Evolutionary conservation across 2,113 vertebrate genomes (phyloP).

Genomic region (Illadopsis cleaveri): DNA sequence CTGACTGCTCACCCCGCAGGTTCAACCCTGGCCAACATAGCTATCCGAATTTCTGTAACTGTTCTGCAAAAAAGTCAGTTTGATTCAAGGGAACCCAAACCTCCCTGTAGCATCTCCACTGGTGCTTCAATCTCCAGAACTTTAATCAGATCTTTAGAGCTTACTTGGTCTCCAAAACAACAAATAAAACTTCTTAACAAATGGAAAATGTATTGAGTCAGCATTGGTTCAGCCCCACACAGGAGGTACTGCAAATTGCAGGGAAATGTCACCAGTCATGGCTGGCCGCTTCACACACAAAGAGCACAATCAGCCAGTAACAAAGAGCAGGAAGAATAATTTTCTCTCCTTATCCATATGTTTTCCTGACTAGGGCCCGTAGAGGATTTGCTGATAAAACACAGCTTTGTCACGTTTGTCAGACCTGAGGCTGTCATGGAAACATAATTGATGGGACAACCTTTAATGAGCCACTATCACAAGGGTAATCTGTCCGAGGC

Average conservation of each 20-base stretch:
- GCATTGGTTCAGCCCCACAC: background rate
- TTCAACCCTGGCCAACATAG: background rate
- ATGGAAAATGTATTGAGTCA: background rate
- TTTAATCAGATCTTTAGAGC: background rate
- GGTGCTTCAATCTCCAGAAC: background rate
- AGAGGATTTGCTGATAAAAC: slow-evolving; percentile 28
- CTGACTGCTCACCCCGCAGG: background rate
- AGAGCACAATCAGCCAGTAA: background rate
- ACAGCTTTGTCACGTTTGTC: slow-evolving; percentile 1
- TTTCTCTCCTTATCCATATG: slow-evolving; percentile 17
- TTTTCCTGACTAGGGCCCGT: background rate
- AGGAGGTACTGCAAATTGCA: background rate
- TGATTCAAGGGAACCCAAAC: background rate
- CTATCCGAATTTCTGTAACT: background rate
- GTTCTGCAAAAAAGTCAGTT: background rate
- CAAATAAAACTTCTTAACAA: background rate
- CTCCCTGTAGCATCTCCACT: background rate
- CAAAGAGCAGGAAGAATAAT: slow-evolving; percentile 19
- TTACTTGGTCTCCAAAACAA: background rate
- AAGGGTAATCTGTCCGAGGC: background rate
- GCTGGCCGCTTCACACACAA: background rate
- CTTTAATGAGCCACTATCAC: background rate
- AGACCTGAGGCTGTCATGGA: background rate
- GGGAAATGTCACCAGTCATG: background rate
- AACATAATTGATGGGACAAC: background rate